Conservation (phyloP, 2,888 invertebrate genomes). For the Eurytoma californica region DNA sequence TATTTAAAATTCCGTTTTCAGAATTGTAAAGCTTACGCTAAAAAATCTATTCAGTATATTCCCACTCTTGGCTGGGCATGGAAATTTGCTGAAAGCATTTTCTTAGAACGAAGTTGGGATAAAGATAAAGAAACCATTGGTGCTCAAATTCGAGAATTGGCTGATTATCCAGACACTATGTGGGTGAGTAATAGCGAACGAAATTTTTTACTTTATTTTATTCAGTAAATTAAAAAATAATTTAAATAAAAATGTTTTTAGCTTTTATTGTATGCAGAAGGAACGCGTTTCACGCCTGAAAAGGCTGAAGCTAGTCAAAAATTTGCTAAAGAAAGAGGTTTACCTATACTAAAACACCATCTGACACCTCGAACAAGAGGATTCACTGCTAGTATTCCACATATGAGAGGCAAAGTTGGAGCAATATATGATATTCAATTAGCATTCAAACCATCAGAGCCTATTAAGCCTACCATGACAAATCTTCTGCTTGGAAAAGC, state of each 20-base stretch:
- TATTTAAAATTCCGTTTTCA: conserved; percentile 73
- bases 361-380: conserved; percentile 96
- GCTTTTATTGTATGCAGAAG: conserved; percentile 94
- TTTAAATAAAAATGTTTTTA: conserved; percentile 71
- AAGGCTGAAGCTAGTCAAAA: conserved; percentile 92
- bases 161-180: conserved; percentile 92
- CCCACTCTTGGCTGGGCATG: conserved; percentile 97
- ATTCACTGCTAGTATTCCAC: conserved; percentile 89
- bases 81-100: conserved; percentile 96
- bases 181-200: conserved; percentile 80
- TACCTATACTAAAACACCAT: conserved; percentile 91
- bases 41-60: conserved; percentile 92
- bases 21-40: conserved; percentile 96
- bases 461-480: conserved; percentile 86
- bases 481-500: conserved; percentile 85
- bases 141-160: conserved; percentile 86
- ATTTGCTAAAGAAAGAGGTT: conserved; percentile 90
- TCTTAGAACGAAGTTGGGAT: conserved; percentile 93
- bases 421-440: conserved; percentile 90
- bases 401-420: conserved; percentile 87
- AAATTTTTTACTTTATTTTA: conserved; percentile 14
- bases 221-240: not conserved
- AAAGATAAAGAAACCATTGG: conserved; percentile 91
- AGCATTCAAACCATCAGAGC: conserved; percentile 81
- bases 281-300: conserved; percentile 90